phyloP scores from a whole-genome alignment of 2,888 invertebrate species.

The Venustoraphidia nigricollis region DNA sequence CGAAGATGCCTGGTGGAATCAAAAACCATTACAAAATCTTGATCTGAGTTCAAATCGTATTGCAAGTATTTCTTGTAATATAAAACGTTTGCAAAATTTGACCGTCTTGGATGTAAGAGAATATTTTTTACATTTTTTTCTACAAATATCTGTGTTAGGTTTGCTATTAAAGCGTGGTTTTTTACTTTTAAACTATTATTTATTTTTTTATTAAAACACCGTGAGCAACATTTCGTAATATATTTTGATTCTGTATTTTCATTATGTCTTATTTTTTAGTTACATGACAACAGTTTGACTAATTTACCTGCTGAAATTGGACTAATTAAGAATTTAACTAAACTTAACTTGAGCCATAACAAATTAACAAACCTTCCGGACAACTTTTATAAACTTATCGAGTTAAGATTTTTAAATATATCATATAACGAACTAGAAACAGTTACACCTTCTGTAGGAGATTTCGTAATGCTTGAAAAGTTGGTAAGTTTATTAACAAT shows the following conservation, averaged over 20 bases:
- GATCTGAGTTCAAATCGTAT: slow-evolving; percentile 65
- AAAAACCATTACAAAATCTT: slow-evolving; percentile 57
- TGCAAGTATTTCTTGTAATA: slow-evolving; percentile 42
- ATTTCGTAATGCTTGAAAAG: slow-evolving; percentile 61
- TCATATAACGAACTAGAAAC: slow-evolving; percentile 56
- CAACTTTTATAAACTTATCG: slow-evolving; percentile 51
- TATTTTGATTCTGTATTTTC: background rate
- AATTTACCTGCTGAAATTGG: slow-evolving; percentile 59
- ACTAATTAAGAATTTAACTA: slow-evolving; percentile 46
- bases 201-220: background rate
- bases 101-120: slow-evolving; percentile 49
- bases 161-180: too few species aligned
- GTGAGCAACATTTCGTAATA: slow-evolving; percentile 3
- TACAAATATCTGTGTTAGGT: background rate
- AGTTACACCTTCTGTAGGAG: slow-evolving; percentile 57
- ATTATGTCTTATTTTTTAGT: slow-evolving; percentile 30
- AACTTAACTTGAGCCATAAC: slow-evolving; percentile 53
- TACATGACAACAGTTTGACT: slow-evolving; percentile 69
- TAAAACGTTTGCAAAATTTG: slow-evolving; percentile 49
- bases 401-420: slow-evolving; percentile 53
- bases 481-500: slow-evolving; percentile 34
- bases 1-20: slow-evolving; percentile 69
- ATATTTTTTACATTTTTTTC: slow-evolving; percentile 5
- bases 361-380: slow-evolving; percentile 44
- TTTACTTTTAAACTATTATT: too few species aligned